Percentiles rank a stretch among this genome's conserved stretches.
Evolutionary conservation across 2,113 vertebrate species (phyloP).

Genomic region (Poicephalus meyeri): DNA sequence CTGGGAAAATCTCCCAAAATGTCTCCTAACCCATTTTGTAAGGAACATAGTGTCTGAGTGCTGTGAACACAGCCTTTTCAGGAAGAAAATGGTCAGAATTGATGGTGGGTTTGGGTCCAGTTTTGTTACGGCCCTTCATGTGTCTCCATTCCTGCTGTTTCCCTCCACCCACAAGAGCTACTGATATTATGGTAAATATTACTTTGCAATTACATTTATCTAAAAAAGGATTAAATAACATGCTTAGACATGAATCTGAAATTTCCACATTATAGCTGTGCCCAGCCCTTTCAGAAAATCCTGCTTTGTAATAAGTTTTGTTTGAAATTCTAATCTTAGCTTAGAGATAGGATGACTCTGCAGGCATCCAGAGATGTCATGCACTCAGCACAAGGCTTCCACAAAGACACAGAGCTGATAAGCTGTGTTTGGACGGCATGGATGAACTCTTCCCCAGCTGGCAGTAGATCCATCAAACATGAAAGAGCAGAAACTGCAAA

Average conservation of each 20-base stretch:
- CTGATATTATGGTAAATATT: slow-evolving; percentile 5
- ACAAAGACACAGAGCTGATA: slow-evolving; percentile 34
- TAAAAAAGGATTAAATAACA: slow-evolving; percentile 13
- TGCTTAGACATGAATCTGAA: background rate
- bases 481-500: slow-evolving; percentile 53
- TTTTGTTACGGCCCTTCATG: background rate
- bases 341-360: slow-evolving; percentile 43
- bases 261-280: slow-evolving; percentile 4
- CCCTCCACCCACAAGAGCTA: background rate
- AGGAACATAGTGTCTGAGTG: slow-evolving; percentile 10
- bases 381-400: background rate
- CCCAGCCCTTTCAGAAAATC: slow-evolving; percentile 28
- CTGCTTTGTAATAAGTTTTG: slow-evolving; percentile 28
- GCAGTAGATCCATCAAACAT: slow-evolving; percentile 58
- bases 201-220: slow-evolving; percentile 10
- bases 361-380: slow-evolving; percentile 26
- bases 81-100: slow-evolving; percentile 11
- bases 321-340: slow-evolving; percentile 57
- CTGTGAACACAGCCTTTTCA: slow-evolving; percentile 37
- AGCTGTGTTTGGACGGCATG: background rate
- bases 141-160: background rate
- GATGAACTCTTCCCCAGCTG: slow-evolving; percentile 34
- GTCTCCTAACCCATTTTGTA: background rate
- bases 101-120: background rate
- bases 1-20: slow-evolving; percentile 45